Evolutionary conservation across 2,888 invertebrate genomes (phyloP).

Genomic region (Cheilosia vernalis): DNA sequence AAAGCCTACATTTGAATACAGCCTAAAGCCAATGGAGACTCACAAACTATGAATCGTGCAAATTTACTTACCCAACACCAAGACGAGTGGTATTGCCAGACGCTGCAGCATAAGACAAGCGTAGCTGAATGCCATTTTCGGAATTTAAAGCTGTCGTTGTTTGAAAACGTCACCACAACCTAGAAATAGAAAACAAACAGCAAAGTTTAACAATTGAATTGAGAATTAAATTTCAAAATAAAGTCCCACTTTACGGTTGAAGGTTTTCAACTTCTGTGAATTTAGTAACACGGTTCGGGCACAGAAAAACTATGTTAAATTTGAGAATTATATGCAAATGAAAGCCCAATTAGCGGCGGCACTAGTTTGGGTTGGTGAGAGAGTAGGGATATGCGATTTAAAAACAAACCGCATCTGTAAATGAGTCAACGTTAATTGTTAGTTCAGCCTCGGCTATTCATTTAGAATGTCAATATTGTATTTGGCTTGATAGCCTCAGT

Average conservation of each 20-base stretch:
- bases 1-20: neutral
- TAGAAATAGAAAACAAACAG: slow-evolving; percentile 31
- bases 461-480: neutral
- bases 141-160: slow-evolving; percentile 16
- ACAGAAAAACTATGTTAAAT: neutral
- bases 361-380: neutral
- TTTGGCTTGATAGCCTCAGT: neutral
- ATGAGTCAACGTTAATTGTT: neutral
- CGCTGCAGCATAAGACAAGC: slow-evolving; percentile 82
- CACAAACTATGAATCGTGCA: neutral
- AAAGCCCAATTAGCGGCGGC: neutral
- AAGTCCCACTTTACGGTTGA: neutral
- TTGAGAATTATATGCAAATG: neutral
- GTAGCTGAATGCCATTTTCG: slow-evolving; percentile 81
- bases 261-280: slow-evolving; percentile 15
- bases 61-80: slow-evolving; percentile 81
- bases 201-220: slow-evolving; percentile 8
- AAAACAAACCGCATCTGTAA: neutral
- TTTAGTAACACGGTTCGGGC: neutral
- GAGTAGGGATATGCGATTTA: neutral
- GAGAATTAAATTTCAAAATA: neutral
- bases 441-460: neutral
- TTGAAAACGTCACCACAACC: slow-evolving; percentile 34
- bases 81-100: slow-evolving; percentile 80
- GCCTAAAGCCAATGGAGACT: neutral